Conservation (phyloP, 2,888 invertebrate genomes). For the Conops quadrifasciatus region DNA sequence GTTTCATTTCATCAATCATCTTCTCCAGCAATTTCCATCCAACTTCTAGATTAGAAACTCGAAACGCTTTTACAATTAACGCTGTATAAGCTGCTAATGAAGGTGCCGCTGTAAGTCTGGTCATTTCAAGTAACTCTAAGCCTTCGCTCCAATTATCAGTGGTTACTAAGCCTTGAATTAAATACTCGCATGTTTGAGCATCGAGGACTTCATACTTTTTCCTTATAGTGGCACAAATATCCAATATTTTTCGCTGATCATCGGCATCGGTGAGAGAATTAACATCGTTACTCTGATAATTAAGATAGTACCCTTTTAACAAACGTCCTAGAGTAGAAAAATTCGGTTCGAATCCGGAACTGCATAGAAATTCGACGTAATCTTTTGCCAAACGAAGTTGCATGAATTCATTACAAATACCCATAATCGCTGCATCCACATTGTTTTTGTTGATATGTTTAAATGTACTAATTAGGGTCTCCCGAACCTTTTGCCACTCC, state of each 20-base stretch:
- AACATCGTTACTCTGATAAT: conserved; percentile 47
- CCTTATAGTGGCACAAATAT: conserved; percentile 62
- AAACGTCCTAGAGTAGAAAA: conserved; percentile 70
- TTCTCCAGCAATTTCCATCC: conserved; percentile 72
- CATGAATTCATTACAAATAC: conserved; percentile 65
- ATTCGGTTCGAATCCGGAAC: conserved; percentile 67
- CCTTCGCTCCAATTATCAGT: conserved; percentile 74
- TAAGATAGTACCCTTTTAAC: conserved; percentile 67
- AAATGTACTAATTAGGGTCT: conserved; percentile 48
- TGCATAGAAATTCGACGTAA: conserved; percentile 70
- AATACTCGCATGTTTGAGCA: conserved; percentile 69
- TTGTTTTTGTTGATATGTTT: conserved; percentile 63
- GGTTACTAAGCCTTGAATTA: conserved; percentile 71
- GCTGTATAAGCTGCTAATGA: conserved; percentile 67
- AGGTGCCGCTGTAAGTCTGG: conserved; percentile 67
- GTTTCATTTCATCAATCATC: conserved; percentile 65
- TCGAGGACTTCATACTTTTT: conserved; percentile 71
- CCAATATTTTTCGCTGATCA: conserved; percentile 69
- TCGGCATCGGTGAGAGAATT: conserved; percentile 30
- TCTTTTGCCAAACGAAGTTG: conserved; percentile 68
- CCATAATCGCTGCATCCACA: conserved; percentile 71
- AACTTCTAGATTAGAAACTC: conserved; percentile 58
- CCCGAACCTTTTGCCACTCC: conserved; percentile 55
- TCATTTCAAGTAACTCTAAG: conserved; percentile 70
- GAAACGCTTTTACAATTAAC: conserved; percentile 70